Base-by-base conservation (phyloP, 1,140 invertebrate genomes). In the Hyles vespertilio region DNA sequence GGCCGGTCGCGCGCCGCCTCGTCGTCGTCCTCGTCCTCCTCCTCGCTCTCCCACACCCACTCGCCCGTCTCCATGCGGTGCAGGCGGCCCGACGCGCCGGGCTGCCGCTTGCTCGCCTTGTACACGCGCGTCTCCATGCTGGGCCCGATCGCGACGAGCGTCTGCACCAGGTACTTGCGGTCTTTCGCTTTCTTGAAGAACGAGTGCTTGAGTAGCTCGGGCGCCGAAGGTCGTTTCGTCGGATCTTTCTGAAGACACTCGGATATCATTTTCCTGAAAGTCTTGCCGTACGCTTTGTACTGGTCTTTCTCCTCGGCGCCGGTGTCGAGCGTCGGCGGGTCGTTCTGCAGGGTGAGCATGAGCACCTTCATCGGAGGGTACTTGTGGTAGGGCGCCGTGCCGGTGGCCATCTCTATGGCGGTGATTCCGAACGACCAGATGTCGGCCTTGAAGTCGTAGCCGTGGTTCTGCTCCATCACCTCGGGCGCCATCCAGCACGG, bases 291-390 rank as follows among this genome's bases (percentile, higher is more conserved):
- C 3, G 94, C 95, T 90, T 99, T 99, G 77, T 99, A 99, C 84
- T 99, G 98, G 83, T 99, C 98, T 81, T 98, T 99, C 59, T 99
- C 96, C 69, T 99, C 97, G 2, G 98, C 96, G 33, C 87, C 87
- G 3, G 84, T 87, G 74, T 99, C 99, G 61, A 99, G 89, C 3
- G 95, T 96, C 2, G 99, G 99, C 12, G 98, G 98, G 79, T 99
- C 98, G 79, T 99, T 99, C 89, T 99, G 98, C 34, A 99, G 89
- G 0, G 98, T 99, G 43, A 99, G 89, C 98, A 99, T 99, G 12
- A 99, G 90, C 7, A 99, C 97, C 89, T 99, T 99, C 98, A 99
- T 99, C 0, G 99, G 98, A n/a, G 98, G 98, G 89, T 98, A 99
- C 86, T 99, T 99, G 87, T 99, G 98, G 89, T 99, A 99, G 0